Percentiles rank a stretch among this genome's conserved stretches.
phyloP scores from a whole-genome alignment of 1,140 invertebrate species.

The Metopolophium dirhodum region DNA sequence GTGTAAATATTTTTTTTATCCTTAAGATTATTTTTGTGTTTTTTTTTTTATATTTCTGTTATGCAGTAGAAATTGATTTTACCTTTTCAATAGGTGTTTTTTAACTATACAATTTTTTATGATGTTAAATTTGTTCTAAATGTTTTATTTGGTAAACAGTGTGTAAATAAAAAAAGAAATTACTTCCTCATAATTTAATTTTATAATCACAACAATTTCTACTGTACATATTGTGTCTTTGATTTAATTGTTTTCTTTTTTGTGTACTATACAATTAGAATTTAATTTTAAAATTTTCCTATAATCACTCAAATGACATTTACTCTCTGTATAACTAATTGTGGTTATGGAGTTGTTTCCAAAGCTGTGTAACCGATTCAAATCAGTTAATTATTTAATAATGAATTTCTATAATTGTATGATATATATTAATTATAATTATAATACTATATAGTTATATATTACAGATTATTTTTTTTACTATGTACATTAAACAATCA shows the following conservation, averaged over 20 bases:
- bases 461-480: constrained; percentile 1
- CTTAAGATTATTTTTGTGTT: constrained; percentile 7
- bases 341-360: not conserved
- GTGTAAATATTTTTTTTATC: not conserved
- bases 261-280: not conserved
- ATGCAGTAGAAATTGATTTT: not conserved
- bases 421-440: constrained; percentile 23
- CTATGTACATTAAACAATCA: constrained; percentile 6
- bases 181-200: not conserved
- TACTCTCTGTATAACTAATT: not conserved
- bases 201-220: not conserved
- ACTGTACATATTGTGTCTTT: not conserved
- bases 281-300: constrained; percentile 13
- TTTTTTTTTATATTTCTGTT: not conserved
- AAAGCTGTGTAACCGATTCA: not conserved
- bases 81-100: not conserved
- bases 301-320: constrained; percentile 18
- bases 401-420: not conserved
- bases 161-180: not conserved
- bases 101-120: not conserved
- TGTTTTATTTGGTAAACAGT: not conserved
- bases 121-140: not conserved
- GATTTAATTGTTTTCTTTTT: not conserved
- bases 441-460: not conserved
- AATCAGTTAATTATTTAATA: not conserved